Percentiles rank a stretch among this genome's conserved stretches.
Evolutionary conservation across 2,113 vertebrate genomes (phyloP).

Genomic region (Callionymus lyra): DNA sequence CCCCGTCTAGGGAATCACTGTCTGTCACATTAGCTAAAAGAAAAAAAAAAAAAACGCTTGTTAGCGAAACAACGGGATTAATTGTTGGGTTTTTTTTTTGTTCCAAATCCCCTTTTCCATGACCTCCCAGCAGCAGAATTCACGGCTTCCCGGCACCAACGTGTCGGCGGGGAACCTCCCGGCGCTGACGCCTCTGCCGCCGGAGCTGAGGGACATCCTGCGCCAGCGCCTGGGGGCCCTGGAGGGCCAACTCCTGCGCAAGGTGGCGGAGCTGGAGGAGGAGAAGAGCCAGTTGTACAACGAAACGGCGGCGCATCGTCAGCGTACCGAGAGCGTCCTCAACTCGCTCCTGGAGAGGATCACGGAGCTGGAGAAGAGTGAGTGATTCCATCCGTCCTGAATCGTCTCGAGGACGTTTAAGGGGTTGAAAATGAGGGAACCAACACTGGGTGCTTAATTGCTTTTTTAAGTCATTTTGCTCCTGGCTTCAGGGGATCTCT

Average conservation of each 20-base stretch:
- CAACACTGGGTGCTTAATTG: conserved; percentile 30
- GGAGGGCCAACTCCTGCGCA: conserved; percentile 85
- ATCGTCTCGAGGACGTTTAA: too few relatives aligned
- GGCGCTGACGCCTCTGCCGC: conserved; percentile 58
- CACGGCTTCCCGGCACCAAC: conserved; percentile 68
- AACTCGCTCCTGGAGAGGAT: conserved; percentile 87
- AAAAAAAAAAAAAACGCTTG: too few relatives aligned
- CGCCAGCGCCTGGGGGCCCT: conserved; percentile 81
- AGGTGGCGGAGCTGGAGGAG: conserved; percentile 90
- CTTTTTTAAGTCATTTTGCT: conserved; percentile 22
- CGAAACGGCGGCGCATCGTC: conserved; percentile 84
- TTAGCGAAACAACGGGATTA: neutral
- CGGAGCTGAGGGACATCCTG: conserved; percentile 84
- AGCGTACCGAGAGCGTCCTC: conserved; percentile 83
- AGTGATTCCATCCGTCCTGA: conserved; percentile 19
- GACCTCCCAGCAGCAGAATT: conserved; percentile 73
- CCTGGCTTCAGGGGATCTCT: conserved; percentile 23
- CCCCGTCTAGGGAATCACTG: conserved; percentile 8
- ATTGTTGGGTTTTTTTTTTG: neutral
- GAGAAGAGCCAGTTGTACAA: conserved; percentile 93
- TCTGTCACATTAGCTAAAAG: conserved; percentile 6
- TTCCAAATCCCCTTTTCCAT: conserved; percentile 1
- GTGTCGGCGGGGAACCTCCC: conserved; percentile 55
- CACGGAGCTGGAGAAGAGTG: conserved; percentile 89
- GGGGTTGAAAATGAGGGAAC: conserved; percentile 11